These are phyloP conservation scores for Cydia strobilella DNA, from an alignment of 1,140 invertebrate species.

Conservation along the genomic window DNA sequence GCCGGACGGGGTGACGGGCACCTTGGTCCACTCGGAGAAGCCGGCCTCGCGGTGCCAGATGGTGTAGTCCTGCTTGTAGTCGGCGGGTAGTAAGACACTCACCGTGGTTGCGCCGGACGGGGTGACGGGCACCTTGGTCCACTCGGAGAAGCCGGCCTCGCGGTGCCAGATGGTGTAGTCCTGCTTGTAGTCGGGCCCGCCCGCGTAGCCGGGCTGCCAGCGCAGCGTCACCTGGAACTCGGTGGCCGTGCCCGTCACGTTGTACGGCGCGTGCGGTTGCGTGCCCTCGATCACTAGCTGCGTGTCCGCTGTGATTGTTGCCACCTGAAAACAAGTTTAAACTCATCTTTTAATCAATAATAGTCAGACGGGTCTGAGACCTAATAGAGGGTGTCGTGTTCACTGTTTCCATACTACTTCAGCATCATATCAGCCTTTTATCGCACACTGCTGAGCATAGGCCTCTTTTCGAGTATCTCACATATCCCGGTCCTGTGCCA, in stretches of 20 bases:
- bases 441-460: too few relatives aligned
- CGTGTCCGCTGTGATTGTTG: constrained; percentile 93
- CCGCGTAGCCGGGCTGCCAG: constrained; percentile 97
- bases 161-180: constrained; percentile 96
- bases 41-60: too few relatives aligned
- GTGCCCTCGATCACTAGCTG: constrained; percentile 97
- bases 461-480: too few relatives aligned
- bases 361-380: too few relatives aligned
- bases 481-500: too few relatives aligned
- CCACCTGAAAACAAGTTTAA: constrained; percentile 81
- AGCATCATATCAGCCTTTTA: too few relatives aligned
- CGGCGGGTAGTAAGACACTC: constrained; percentile 46
- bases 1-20: too few relatives aligned
- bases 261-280: constrained; percentile 97
- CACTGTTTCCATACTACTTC: too few relatives aligned
- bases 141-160: constrained; percentile 90
- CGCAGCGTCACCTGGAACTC: constrained; percentile 93
- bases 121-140: constrained; percentile 96
- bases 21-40: too few relatives aligned
- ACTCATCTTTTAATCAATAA: too few relatives aligned
- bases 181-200: constrained; percentile 95
- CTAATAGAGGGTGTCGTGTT: too few relatives aligned
- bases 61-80: too few relatives aligned
- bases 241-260: constrained; percentile 92
- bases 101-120: constrained; percentile 91